phyloP scores from a whole-genome alignment of 1,140 invertebrate genomes.

The Zaprionus inermis region DNA sequence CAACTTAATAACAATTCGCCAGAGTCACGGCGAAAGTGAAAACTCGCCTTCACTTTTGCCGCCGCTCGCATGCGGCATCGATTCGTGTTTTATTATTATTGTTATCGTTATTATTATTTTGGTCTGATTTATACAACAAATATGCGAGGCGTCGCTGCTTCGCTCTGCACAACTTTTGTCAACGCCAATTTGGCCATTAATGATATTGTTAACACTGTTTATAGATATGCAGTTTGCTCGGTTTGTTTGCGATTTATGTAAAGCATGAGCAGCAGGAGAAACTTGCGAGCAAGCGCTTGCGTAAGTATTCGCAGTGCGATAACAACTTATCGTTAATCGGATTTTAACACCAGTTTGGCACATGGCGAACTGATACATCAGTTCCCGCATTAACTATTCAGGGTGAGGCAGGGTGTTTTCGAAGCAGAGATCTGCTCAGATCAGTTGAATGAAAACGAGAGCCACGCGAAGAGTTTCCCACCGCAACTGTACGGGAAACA shows the following conservation, averaged over 20 bases:
- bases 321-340: constrained; percentile 17
- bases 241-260: constrained; percentile 19
- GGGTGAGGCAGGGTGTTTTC: too few relatives aligned
- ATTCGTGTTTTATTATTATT: constrained; percentile 15
- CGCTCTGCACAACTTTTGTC: constrained; percentile 25
- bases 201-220: constrained; percentile 36
- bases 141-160: constrained; percentile 12
- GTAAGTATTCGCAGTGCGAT: constrained; percentile 28
- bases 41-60: constrained; percentile 47
- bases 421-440: not conserved
- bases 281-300: constrained; percentile 32
- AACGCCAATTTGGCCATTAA: constrained; percentile 27
- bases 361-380: not conserved
- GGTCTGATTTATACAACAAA: constrained; percentile 16
- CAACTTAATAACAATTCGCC: constrained; percentile 36
- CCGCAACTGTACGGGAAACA: constrained; percentile 14
- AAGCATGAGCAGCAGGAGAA: constrained; percentile 28
- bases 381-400: not conserved
- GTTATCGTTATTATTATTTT: constrained; percentile 5
- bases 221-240: constrained; percentile 4
- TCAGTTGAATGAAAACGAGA: constrained; percentile 28
- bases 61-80: not conserved
- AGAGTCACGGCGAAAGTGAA: constrained; percentile 43
- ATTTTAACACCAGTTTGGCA: constrained; percentile 13
- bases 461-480: constrained; percentile 41